A percentile compares a stretch with the other conserved stretches of the same genome.
Evolutionary conservation across 2,113 vertebrate genomes (phyloP).

Genomic region (Prochilodus magdalenae): DNA sequence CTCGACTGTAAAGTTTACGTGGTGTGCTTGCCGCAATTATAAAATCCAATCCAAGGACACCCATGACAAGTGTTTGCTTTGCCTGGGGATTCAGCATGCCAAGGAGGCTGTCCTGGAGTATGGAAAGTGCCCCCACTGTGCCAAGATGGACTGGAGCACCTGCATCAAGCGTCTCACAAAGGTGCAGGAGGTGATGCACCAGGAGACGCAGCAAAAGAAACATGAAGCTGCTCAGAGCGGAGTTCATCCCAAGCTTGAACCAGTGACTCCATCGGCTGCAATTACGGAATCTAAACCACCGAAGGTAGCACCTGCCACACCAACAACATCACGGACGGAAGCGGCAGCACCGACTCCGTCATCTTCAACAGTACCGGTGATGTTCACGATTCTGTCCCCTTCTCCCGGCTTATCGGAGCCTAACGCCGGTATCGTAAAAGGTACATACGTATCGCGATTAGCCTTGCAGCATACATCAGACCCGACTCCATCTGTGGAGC

Average conservation of each 20-base stretch:
- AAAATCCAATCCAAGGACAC: constrained; percentile 61
- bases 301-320: background rate
- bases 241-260: constrained; percentile 36
- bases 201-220: constrained; percentile 56
- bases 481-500: constrained; percentile 20
- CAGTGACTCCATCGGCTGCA: background rate
- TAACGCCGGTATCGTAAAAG: constrained; percentile 19
- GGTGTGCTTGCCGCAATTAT: constrained; percentile 62
- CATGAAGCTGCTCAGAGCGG: constrained; percentile 40
- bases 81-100: constrained; percentile 62
- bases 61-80: constrained; percentile 58
- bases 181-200: constrained; percentile 58
- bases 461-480: constrained; percentile 48
- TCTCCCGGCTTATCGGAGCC: constrained; percentile 32
- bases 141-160: constrained; percentile 61
- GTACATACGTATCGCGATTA: constrained; percentile 27
- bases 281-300: constrained; percentile 23
- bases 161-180: constrained; percentile 64
- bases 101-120: constrained; percentile 61
- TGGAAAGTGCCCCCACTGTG: constrained; percentile 62
- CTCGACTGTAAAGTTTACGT: constrained; percentile 51
- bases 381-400: constrained; percentile 58
- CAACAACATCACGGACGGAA: background rate
- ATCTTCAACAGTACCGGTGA: constrained; percentile 54
- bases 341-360: constrained; percentile 15